Base-by-base conservation (phyloP, 2,888 invertebrate genomes). In the Caenorhabditis afra region DNA sequence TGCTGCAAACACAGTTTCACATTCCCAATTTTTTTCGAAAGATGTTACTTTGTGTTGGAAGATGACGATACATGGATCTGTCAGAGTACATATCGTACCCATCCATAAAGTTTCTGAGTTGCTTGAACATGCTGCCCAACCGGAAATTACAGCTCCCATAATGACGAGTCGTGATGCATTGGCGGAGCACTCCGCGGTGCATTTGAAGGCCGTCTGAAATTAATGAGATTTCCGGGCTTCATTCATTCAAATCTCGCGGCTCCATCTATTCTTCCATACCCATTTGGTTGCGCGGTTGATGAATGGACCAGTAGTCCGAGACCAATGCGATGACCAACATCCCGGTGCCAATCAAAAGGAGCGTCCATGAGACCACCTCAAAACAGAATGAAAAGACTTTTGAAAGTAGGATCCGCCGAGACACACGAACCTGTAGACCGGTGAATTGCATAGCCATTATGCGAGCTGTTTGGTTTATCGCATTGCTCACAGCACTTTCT, bases 271-370 rank as follows among this genome's bases (percentile, higher is more conserved):
- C 44, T 35, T 16, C 14, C 71, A 29, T 65, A 83, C 83, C 83
- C 61, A 82, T 67, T 22, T 65, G 68, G 52, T 82, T 76, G 35
- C 66, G 47, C 1, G 82, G 81, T 16, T 71, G 71, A 74, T 83
- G 83, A 11, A 62, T 64, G 50, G 84, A 82, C 84, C 84, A 84
- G 50, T 66, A 80, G 44, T 81, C 81, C 37, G 84, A 79, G 7
- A 81, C 49, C 12, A 81, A 29, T 1, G 84, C 64, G 20, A 71
- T 79, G 41, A 80, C 50, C 39, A 84, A 45, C 64, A 79, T 78
- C 29, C 82, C 84, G 1, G 82, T 77, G 7, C 82, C 84, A 29
- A 84, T 53, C 18, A 82, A 47, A 12, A 84, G 67, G 3, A 81
- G 71, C 11, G 81, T 76, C 81, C 80, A 82, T 59, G 81, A 77